phyloP scores from a whole-genome alignment of 2,797 vertebrate species.

The Peromyscus nudipes region DNA sequence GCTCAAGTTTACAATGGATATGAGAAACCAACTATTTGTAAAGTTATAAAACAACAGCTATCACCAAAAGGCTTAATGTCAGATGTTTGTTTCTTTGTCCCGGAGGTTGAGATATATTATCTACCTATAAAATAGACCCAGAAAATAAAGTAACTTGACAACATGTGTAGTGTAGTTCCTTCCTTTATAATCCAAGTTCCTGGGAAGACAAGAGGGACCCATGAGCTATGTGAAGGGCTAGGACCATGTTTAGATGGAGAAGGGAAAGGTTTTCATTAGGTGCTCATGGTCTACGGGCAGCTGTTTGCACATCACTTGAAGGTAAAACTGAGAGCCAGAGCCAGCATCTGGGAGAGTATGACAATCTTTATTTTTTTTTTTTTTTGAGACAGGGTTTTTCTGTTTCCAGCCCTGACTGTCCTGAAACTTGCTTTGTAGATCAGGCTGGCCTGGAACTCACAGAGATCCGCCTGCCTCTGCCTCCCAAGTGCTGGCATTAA shows the following conservation, averaged over 20 bases:
- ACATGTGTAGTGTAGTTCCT: neutral
- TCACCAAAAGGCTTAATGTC: neutral
- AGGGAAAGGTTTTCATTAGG: neutral
- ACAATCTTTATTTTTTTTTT: neutral
- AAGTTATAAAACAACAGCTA: neutral
- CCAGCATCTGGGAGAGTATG: neutral
- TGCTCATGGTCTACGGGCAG: neutral
- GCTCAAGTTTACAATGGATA: constrained; percentile 38
- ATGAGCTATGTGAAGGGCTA: neutral
- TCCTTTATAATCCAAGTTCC: constrained; percentile 30
- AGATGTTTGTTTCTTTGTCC: constrained; percentile 40
- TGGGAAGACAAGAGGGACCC: neutral
- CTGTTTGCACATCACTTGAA: constrained; percentile 13
- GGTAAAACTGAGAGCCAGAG: neutral
- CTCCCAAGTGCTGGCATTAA: neutral
- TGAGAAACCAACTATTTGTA: neutral
- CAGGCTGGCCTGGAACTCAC: neutral
- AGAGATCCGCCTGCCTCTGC: neutral
- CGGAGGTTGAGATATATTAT: constrained; percentile 31
- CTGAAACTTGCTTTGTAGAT: neutral
- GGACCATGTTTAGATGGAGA: neutral
- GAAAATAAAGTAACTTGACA: neutral
- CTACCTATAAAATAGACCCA: constrained; percentile 33
- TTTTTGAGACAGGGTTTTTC: neutral
- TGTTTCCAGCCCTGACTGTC: neutral